These are phyloP conservation scores for Urocolius indicus DNA, from an alignment of 2,113 vertebrate genomes.

Conservation along the genomic window DNA sequence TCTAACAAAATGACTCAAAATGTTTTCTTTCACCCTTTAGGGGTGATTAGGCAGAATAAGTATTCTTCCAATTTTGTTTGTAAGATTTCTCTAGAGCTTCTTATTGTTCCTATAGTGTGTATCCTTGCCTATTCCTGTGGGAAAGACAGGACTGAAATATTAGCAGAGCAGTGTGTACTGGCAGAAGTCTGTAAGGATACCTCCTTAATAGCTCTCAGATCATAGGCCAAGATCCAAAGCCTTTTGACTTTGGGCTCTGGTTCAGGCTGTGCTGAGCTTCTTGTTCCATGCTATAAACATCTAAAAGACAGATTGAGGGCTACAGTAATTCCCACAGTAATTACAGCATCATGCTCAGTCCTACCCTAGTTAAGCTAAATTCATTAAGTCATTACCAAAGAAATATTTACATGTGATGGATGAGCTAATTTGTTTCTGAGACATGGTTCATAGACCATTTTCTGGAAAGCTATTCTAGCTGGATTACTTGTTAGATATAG, in stretches of 20 bases:
- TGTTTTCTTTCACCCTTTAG: background rate
- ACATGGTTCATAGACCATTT: background rate
- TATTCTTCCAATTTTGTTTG: background rate
- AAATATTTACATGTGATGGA: background rate
- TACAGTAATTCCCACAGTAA: constrained; percentile 13
- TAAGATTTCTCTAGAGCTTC: background rate
- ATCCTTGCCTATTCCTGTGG: background rate
- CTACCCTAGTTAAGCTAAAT: constrained; percentile 22
- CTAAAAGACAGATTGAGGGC: constrained; percentile 16
- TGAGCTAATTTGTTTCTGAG: constrained; percentile 17
- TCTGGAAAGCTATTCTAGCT: constrained; percentile 40
- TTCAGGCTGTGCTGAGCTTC: background rate
- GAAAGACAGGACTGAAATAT: background rate
- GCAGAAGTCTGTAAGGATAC: background rate
- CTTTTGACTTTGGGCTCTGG: background rate
- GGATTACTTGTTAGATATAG: background rate
- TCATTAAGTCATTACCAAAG: constrained; percentile 25
- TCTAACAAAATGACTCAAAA: background rate
- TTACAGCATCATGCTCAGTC: background rate
- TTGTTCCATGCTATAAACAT: constrained; percentile 30
- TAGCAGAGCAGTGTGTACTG: background rate
- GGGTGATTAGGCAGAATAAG: background rate
- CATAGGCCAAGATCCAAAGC: background rate
- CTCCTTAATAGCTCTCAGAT: background rate
- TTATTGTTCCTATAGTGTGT: background rate